These are phyloP conservation scores for Ischnus inquisitorius DNA, from an alignment of 2,888 invertebrate genomes.

Conservation along the genomic window DNA sequence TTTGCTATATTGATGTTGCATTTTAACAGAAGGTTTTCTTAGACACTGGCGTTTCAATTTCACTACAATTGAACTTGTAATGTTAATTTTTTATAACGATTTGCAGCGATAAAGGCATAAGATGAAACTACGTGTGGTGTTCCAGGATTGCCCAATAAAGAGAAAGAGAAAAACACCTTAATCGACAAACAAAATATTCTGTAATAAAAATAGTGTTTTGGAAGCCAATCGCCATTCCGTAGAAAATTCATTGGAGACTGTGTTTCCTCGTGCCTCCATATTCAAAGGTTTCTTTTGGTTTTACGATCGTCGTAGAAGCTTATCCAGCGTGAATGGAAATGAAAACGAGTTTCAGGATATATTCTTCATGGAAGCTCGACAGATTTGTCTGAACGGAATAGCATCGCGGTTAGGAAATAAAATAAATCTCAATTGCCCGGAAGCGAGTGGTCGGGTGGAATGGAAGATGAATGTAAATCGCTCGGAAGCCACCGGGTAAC, in stretches of 20 bases:
- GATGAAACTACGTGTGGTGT: too few species aligned
- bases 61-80: too few species aligned
- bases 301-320: conserved; percentile 21
- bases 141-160: background rate
- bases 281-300: conserved; percentile 15
- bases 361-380: conserved; percentile 4
- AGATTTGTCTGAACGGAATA: conserved; percentile 51
- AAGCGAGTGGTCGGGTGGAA: conserved; percentile 38
- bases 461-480: conserved; percentile 53
- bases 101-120: too few species aligned
- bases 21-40: too few species aligned
- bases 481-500: conserved; percentile 15
- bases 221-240: background rate
- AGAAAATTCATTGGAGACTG: background rate
- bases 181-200: background rate
- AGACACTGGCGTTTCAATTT: too few species aligned
- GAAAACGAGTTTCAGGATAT: conserved; percentile 36
- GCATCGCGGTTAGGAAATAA: conserved; percentile 38
- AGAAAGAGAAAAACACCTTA: background rate
- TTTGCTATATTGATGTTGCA: too few species aligned
- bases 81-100: too few species aligned
- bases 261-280: background rate
- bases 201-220: background rate
- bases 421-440: conserved; percentile 57
- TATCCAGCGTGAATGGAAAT: conserved; percentile 40